Base-by-base conservation (phyloP, 1,140 invertebrate species). In the Pseudomyrmex dendroicus region DNA sequence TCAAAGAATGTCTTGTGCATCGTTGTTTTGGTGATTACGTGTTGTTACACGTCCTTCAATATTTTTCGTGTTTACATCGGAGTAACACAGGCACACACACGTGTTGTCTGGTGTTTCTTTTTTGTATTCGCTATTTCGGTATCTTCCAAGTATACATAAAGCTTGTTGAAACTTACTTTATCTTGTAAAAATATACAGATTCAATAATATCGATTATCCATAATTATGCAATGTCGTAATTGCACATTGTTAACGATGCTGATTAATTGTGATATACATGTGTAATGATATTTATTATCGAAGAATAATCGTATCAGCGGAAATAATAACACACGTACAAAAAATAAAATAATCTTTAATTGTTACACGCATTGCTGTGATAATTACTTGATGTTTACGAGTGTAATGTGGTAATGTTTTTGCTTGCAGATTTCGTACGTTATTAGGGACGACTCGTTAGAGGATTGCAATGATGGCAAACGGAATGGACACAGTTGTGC, bases 381-480 rank as follows among this genome's bases (percentile, higher is more conserved):
- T 25, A 22, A 25, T 35, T 17, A 17, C 25, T 12, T 25, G 9
- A 17, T 2, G 25, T n/a, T 66, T 25, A 12, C 10, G 15, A 2
- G 3, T 17, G 4, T 25, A 59, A 78, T 25, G 44, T 50, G 3
- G 3, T 56, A 15, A 22, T 35, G 0, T 61, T 89, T 22, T 85
- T 56, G 90, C 80, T 94, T 94, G 44, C 93, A 94, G 94, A 93
- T 93, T 93, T 92, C 92, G 90, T 94, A 93, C 91, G 90, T 94
- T 94, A 92, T 93, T 94, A 94, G 90, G 86, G 67, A 90, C 70
- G 73, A 83, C 20, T 61, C 78, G 61, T 50, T 73, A 84, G 54
- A 87, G 83, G 84, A 93, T 92, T 94, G 94, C 91, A 94, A 97
- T 96, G 96, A 97, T 97, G 97, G 97, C 97, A 94, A 98, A 98